Percentiles rank a stretch among this genome's conserved stretches.
Conservation (phyloP, 1,140 invertebrate species). For the Aphaenogaster rudis region DNA sequence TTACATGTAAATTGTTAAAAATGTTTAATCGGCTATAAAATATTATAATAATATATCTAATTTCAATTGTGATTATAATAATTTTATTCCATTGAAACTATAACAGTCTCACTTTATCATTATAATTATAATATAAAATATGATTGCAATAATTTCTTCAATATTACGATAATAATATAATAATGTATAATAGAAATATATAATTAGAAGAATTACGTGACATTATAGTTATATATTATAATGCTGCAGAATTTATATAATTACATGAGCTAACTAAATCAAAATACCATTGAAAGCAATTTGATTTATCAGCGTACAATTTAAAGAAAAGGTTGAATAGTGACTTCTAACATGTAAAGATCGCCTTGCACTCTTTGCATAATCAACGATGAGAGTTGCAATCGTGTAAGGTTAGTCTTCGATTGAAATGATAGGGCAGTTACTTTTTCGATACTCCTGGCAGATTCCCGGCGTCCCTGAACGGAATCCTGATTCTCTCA, state of each 20-base stretch:
- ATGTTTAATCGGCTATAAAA: not conserved
- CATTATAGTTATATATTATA: not conserved
- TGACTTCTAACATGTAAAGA: slow-evolving; percentile 17
- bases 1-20: not conserved
- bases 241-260: not conserved
- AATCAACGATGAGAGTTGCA: slow-evolving; percentile 10
- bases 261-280: not conserved
- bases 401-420: slow-evolving; percentile 11
- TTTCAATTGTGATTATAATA: not conserved
- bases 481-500: slow-evolving; percentile 9
- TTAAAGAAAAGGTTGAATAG: slow-evolving; percentile 31
- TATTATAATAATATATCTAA: not conserved
- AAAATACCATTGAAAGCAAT: not conserved
- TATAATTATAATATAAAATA: not conserved
- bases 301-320: not conserved
- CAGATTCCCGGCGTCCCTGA: slow-evolving; percentile 24
- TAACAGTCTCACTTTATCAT: not conserved
- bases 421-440: slow-evolving; percentile 11
- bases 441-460: not conserved
- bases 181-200: not conserved
- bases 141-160: not conserved
- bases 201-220: not conserved
- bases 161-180: not conserved
- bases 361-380: slow-evolving; percentile 9
- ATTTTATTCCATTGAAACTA: not conserved